Conservation (phyloP, 2,888 invertebrate species). For the Sarcophaga carnaria region DNA sequence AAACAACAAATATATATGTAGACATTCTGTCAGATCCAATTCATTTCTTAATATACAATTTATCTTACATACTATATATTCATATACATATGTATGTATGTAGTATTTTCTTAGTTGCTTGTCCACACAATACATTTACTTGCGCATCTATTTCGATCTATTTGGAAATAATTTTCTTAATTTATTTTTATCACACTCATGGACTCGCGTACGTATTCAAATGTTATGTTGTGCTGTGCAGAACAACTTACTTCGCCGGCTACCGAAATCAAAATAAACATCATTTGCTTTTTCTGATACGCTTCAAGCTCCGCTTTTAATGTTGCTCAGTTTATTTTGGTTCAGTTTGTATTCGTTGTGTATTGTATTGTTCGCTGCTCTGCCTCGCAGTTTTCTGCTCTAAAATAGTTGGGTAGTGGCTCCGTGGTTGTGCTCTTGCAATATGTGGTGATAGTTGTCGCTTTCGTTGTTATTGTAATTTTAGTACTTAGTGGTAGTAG, state of each 20-base stretch:
- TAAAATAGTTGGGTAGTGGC: slow-evolving; percentile 19
- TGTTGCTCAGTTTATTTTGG: slow-evolving; percentile 44
- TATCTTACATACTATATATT: slow-evolving; percentile 24
- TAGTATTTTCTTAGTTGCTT: slow-evolving; percentile 37
- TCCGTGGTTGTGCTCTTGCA: slow-evolving; percentile 34
- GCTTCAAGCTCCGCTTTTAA: slow-evolving; percentile 63
- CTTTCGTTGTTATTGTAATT: neutral
- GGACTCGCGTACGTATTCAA: slow-evolving; percentile 15
- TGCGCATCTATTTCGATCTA: slow-evolving; percentile 26
- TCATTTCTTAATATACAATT: slow-evolving; percentile 35
- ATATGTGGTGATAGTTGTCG: slow-evolving; percentile 17
- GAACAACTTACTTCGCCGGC: slow-evolving; percentile 58
- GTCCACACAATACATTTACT: slow-evolving; percentile 25
- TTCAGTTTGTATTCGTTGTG: slow-evolving; percentile 37
- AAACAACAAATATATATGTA: neutral
- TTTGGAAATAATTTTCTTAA: neutral
- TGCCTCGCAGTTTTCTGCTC: slow-evolving; percentile 17
- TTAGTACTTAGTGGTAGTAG: neutral
- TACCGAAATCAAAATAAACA: slow-evolving; percentile 67
- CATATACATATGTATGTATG: neutral
- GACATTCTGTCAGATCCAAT: slow-evolving; percentile 48
- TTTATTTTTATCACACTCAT: slow-evolving; percentile 37
- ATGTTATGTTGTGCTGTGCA: neutral
- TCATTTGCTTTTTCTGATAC: slow-evolving; percentile 46
- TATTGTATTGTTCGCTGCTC: slow-evolving; percentile 32